These are phyloP conservation scores for Cataglyphis albicans DNA, from an alignment of 2,888 invertebrate species.

Conservation along the genomic window DNA sequence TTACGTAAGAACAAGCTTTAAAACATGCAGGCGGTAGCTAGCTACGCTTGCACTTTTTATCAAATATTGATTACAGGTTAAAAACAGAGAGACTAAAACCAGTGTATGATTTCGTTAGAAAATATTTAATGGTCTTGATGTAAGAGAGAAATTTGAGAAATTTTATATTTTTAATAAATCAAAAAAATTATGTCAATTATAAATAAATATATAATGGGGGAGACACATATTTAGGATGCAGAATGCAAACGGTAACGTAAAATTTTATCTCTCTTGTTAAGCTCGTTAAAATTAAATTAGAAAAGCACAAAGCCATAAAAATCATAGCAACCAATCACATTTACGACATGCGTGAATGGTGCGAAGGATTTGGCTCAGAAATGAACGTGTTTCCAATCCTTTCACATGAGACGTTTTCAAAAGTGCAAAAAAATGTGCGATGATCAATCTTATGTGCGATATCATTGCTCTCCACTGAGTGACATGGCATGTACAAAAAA, in stretches of 20 bases:
- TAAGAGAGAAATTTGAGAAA: neutral
- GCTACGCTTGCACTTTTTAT: constrained; percentile 7
- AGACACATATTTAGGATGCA: neutral
- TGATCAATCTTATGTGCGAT: neutral
- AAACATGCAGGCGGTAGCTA: neutral
- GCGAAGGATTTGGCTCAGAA: constrained; percentile 78
- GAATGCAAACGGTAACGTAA: neutral
- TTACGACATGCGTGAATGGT: constrained; percentile 51
- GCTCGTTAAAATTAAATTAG: neutral
- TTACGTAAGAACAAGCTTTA: neutral
- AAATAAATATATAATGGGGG: neutral
- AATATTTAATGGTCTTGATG: neutral
- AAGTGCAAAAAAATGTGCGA: neutral
- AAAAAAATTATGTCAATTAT: neutral
- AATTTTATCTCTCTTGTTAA: neutral
- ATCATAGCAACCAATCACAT: neutral
- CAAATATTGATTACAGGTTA: neutral
- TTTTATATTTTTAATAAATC: constrained; percentile 12
- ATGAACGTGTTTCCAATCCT: constrained; percentile 76
- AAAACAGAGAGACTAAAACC: neutral
- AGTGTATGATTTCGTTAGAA: neutral
- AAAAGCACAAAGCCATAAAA: neutral
- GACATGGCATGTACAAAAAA: neutral
- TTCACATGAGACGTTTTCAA: constrained; percentile 41
- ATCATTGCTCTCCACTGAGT: neutral